Base-by-base conservation (phyloP, 2,113 vertebrate genomes). In the Panurus biarmicus region DNA sequence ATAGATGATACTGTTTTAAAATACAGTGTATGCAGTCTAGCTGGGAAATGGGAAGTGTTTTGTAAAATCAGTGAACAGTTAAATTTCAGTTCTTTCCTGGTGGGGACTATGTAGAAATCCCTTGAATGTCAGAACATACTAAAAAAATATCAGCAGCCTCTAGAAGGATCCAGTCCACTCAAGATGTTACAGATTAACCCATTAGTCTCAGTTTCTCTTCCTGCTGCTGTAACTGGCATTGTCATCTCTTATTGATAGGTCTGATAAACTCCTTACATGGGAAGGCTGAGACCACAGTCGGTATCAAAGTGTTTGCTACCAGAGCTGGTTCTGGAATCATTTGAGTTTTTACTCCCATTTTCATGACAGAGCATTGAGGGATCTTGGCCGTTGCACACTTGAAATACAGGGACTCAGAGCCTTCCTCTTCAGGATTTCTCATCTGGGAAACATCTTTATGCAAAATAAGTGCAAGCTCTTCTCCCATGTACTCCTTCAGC, bases 121-220 rank as follows among this genome's bases (percentile, higher is more conserved):
- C 95, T 17, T 64, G 66, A 78, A 89, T 96, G 64, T 89, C 86
- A 92, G 82, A 93, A 74, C 29, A 31, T 50, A 77, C 94, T 89
- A 80, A 90, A 94, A 84, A 64, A 91, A 89, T 57, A 89, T 38
- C 91, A 96, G 19, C 85, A 91, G 45, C 61, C 50, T 82, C 66
- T 87, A 87, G 93, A 89, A 96, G 72, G 57, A 76, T 80, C 84
- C 62, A 73, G 81, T 82, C 61, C 58, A 48, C 79, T 91, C 62
- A 93, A 84, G 84, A 66, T 19, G n/a, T 85, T 78, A 83, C 15
- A 81, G 94, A 95, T 97, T 94, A 95, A 97, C 85, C 90, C 47
- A 33, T 95, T 93, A 96, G 70, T 77, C 60, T 72, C 82, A 62
- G 44, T 89, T 85, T 67, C 24, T 58, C 90, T 96, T 95, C 71